A percentile compares a stretch with the other conserved stretches of the same genome.
These are phyloP conservation scores for Chelonoidis abingdonii DNA, from an alignment of 2,113 vertebrate species.

Conservation along the genomic window DNA sequence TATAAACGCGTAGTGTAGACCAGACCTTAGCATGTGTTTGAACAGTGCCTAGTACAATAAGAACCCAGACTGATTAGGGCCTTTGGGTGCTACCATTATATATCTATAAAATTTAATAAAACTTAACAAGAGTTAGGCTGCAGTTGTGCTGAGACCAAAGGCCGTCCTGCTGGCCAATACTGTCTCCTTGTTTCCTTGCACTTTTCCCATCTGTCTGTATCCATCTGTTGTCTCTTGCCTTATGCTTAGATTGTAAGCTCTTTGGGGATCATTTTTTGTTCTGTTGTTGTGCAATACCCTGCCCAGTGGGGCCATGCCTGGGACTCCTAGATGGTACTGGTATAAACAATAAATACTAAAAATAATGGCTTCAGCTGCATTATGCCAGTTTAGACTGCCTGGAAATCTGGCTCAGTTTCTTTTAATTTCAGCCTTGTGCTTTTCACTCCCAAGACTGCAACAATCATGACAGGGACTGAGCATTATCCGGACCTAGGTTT, in stretches of 20 bases:
- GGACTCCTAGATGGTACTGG: background rate
- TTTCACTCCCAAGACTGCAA: background rate
- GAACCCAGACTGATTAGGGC: background rate
- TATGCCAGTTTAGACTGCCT: fast-evolving
- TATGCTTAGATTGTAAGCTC: background rate
- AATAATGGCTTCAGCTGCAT: background rate
- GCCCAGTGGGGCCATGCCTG: fast-evolving
- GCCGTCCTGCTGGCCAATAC: background rate
- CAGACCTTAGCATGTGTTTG: background rate
- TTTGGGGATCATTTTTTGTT: background rate
- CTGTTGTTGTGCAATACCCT: background rate
- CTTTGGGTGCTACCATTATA: background rate
- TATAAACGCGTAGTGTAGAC: no score
- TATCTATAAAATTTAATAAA: background rate
- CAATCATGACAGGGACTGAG: slow-evolving; percentile 27
- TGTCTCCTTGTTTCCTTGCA: background rate
- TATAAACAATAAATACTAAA: background rate
- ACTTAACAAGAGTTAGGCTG: background rate
- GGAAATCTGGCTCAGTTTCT: background rate
- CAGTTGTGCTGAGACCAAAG: background rate
- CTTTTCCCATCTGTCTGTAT: background rate
- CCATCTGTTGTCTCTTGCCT: background rate
- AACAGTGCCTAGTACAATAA: background rate
- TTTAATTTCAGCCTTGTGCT: background rate
- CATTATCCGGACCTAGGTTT: background rate